Conservation (phyloP, 1,140 invertebrate species). For the Heterodera carotae region DNA sequence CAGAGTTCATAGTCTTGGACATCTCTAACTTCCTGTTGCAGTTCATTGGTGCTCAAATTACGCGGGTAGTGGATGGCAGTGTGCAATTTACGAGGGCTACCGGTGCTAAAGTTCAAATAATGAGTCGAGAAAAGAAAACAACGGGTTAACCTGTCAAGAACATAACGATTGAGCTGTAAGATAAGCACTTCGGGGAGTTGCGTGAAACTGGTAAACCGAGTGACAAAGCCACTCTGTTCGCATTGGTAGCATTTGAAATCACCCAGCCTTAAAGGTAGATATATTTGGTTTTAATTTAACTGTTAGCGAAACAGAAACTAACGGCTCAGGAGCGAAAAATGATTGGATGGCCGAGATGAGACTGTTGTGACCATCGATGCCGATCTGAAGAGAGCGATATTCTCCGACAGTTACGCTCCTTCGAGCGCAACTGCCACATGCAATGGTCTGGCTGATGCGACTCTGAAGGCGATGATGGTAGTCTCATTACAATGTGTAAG, state of each 20-base stretch:
- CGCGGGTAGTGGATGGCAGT: conserved; percentile 53
- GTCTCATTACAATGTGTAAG: neutral
- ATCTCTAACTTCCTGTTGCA: conserved; percentile 19
- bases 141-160: conserved; percentile 50
- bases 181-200: conserved; percentile 55
- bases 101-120: conserved; percentile 42
- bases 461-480: conserved; percentile 33
- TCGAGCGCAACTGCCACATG: conserved; percentile 44
- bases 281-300: no score
- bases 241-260: conserved; percentile 55
- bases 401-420: conserved; percentile 29
- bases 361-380: conserved; percentile 51
- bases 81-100: conserved; percentile 46
- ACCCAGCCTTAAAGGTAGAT: conserved; percentile 34
- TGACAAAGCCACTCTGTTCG: conserved; percentile 33
- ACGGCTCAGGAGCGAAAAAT: conserved; percentile 51
- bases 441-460: conserved; percentile 34
- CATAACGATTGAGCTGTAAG: conserved; percentile 58
- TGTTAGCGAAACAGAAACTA: conserved; percentile 19
- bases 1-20: conserved; percentile 54
- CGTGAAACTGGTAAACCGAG: conserved; percentile 26
- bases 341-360: conserved; percentile 48
- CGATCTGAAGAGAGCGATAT: conserved; percentile 50
- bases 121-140: neutral
- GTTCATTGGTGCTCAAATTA: conserved; percentile 18